Base-by-base conservation (phyloP, 2,888 invertebrate species). In the Brassicogethes aeneus region DNA sequence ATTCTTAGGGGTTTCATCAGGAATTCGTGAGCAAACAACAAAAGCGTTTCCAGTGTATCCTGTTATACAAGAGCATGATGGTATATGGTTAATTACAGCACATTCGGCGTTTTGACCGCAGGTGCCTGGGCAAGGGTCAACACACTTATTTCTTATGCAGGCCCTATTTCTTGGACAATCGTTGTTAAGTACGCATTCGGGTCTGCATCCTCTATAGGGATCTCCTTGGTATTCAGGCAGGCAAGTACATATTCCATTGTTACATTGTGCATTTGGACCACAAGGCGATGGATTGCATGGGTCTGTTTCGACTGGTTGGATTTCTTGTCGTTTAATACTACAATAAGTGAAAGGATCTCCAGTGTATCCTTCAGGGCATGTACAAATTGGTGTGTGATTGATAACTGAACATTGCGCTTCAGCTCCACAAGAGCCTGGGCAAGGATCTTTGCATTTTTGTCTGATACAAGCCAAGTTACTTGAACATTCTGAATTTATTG, bases 311-410 rank as follows among this genome's bases (percentile, higher is more conserved):
- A 47, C 41, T 2, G 41, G 43, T 16, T 49, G 47, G 37, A 45
- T 42, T 35, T 51, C 48, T 32, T 37, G 45, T 37, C 75, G 78
- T 64, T 77, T 74, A 5, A 70, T 65, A 16, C 70, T 67, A 58
- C 86, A 87, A 50, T 73, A 78, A 44, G 71, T 77, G 60, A 87
- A 86, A 14, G 89, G 85, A 72, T 89, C 84, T 15, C 89, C 89
- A 2, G 74, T 76, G 53, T 77, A 85, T 37, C 84, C 83, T 31
- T 75, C 70, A 2, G 76, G 70, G 59, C 89, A 89, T 31, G 77
- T 79, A 60, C 89, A 89, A 51, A 79, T 78, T 2, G 88, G 83
- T 15, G 81, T 73, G 57, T 88, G 88, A 56, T 79, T 81, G 51
- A 83, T 79, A 7, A 87, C 84, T 59, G 72, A 74, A 56, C 89